Base-by-base conservation (phyloP, 2,888 invertebrate species). In the Aleiodes leptofemur region DNA sequence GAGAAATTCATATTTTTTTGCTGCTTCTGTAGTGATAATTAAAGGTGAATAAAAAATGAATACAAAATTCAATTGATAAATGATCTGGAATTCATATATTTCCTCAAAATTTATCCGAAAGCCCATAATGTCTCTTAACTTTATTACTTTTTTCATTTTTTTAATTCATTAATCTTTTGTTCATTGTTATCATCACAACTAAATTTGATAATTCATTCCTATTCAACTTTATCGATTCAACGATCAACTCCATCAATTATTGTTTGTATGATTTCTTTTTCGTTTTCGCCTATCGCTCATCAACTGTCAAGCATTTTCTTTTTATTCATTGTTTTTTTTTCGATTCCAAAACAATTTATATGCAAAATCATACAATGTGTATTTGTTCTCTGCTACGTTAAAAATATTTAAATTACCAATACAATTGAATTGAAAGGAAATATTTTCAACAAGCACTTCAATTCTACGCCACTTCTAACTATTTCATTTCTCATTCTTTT, bases 31-130 rank as follows among this genome's bases (percentile, higher is more conserved):
- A 9, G 0, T 29, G 2, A 11, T 9, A 9, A 29, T n/a, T 13
- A 13, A 34, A 31, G 34, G 34, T 59, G 13, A 4, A 29, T 23
- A 13, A 16, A 64, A 16, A 43, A 23, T 34, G 48, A 29, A 64
- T 43, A 48, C 11, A 16, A 23, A 64, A 64, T 16, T 16, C 43
- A 64, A 16, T 64, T 23, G 11, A 13, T 9, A 72, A 76, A 79
- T 78, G 76, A 77, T 82, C 78, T 77, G 79, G 79, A 83, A 82
- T 83, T 77, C 79, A 81, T 81, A 81, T 81, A 80, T 82, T 78
- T 83, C 73, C 77, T 79, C 78, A 69, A 79, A 76, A 76, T 76
- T 77, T 78, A 78, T 80, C 79, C 81, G 76, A 83, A 83, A 82
- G 79, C 82, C 80, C 81, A 80, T 79, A 82, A 80, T 82, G 50